Base-by-base conservation (phyloP, 2,113 vertebrate species). In the Pogonocichla stellata region DNA sequence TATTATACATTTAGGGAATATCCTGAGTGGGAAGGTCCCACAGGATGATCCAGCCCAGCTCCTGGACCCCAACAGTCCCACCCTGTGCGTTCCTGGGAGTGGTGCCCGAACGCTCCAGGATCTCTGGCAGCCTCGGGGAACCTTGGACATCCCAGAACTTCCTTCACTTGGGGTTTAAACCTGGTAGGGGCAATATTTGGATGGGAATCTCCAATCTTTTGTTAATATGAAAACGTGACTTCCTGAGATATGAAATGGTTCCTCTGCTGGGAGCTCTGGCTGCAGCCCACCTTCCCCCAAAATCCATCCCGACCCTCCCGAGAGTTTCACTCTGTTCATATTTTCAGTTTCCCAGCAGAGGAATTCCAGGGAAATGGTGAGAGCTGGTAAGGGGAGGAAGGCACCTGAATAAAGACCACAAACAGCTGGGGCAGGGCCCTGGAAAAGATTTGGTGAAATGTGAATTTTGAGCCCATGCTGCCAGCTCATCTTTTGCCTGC, bases 291-390 rank as follows among this genome's bases (percentile, higher is more conserved):
- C 31, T 18, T 48, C 9, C 5, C 48, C 58, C 43, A 31, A 19
- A 20, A 23, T 10, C 51, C 29, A 40, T 16, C 40, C 47, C 3
- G 0, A 8, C 5, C 65, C 48, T 40, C 10, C 50, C 0, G 1
- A 5, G 24, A 34, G 40, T 8, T 40, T 12, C n/a, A 9, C n/a
- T 2, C 12, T 6, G 3, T 5, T 17, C 10, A 1, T 2, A 2
- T 31, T 58, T 45, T 23, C 48, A 8, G 16, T 60, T 58, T 80
- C 19, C 43, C 60, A 31, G 56, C 1, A 5, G 57, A 60, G 40
- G 38, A 79, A 2, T 5, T 19, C 3, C 61, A 34, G 79, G 6
- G 67, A 38, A 36, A 20, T 0, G n/a, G 4, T 33, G 40, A 22
- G 83, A 65, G 82, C 19, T 51, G 71, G 75, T 58, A 48, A 69